Percentiles rank a stretch among this genome's conserved stretches.
phyloP scores from a whole-genome alignment of 30 jellyfish, hydroid and myxozoan genomes.

The Catostylus mosaicus region DNA sequence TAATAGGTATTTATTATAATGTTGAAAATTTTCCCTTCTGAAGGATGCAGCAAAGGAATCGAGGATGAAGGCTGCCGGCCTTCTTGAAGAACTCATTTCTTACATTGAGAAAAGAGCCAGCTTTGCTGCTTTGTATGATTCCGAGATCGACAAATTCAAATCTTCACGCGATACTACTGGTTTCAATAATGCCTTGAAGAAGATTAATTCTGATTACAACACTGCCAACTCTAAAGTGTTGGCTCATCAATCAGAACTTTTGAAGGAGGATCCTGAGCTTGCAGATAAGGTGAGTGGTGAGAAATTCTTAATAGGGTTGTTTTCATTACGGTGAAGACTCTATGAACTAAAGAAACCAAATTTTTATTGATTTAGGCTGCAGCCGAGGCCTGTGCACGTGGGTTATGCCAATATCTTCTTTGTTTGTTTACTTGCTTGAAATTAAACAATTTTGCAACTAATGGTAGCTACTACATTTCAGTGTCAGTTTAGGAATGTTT shows the following conservation, averaged over 20 bases:
- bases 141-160: conserved; percentile 78
- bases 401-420: too few species aligned
- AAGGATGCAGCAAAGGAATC: conserved; percentile 93
- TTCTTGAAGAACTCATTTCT: conserved; percentile 68
- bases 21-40: not conserved
- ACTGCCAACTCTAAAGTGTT: conserved; percentile 48
- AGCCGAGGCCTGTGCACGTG: too few species aligned
- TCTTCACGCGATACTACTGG: conserved; percentile 69
- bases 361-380: too few species aligned
- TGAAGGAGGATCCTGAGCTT: conserved; percentile 81
- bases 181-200: conserved; percentile 71
- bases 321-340: too few species aligned
- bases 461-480: too few species aligned
- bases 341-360: too few species aligned
- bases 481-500: too few species aligned
- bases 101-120: conserved; percentile 65
- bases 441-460: too few species aligned
- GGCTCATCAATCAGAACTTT: conserved; percentile 53
- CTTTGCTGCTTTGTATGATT: conserved; percentile 55
- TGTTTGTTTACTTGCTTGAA: too few species aligned
- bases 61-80: conserved; percentile 88
- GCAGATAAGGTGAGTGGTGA: conserved; percentile 70
- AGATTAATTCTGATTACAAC: conserved; percentile 62
- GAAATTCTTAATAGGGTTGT: too few species aligned
- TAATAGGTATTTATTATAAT: not conserved